phyloP scores from a whole-genome alignment of 2,797 vertebrate species.

The Sciaenops ocellatus region DNA sequence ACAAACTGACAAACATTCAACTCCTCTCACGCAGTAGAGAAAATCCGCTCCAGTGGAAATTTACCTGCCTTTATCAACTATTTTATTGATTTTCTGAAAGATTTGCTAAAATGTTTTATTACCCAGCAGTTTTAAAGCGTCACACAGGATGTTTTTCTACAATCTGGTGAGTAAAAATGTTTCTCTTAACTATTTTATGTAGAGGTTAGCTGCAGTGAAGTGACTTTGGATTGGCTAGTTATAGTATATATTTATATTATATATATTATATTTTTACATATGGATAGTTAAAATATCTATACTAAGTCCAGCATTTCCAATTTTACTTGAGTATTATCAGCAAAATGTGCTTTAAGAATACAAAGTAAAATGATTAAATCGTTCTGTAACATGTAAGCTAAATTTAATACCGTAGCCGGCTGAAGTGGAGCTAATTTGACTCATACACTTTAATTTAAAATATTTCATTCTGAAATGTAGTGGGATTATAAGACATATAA shows the following conservation, averaged over 20 bases:
- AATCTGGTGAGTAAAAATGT: slow-evolving; percentile 82
- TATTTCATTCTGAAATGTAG: neutral
- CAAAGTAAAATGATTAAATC: no score
- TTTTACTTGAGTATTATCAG: no score
- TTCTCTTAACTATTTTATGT: neutral
- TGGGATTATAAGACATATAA: neutral
- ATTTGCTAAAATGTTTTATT: slow-evolving; percentile 82
- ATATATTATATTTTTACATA: no score
- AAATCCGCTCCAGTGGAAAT: neutral
- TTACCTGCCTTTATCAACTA: fast-evolving
- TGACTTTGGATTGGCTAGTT: no score
- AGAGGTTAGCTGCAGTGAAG: neutral
- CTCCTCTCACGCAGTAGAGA: fast-evolving
- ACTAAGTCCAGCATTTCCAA: no score
- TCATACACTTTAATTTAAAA: no score
- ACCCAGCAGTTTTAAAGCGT: slow-evolving; percentile 78
- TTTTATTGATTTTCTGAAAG: neutral
- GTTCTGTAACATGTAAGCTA: no score
- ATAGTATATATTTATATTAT: no score
- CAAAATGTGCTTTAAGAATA: no score
- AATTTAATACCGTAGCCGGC: no score
- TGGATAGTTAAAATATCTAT: neutral
- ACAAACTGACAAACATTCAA: neutral
- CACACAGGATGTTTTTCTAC: slow-evolving; percentile 84
- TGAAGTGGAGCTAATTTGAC: no score